These are phyloP conservation scores for Ambastaia sidthimunki DNA, from an alignment of 2,797 vertebrate genomes.

Conservation along the genomic window DNA sequence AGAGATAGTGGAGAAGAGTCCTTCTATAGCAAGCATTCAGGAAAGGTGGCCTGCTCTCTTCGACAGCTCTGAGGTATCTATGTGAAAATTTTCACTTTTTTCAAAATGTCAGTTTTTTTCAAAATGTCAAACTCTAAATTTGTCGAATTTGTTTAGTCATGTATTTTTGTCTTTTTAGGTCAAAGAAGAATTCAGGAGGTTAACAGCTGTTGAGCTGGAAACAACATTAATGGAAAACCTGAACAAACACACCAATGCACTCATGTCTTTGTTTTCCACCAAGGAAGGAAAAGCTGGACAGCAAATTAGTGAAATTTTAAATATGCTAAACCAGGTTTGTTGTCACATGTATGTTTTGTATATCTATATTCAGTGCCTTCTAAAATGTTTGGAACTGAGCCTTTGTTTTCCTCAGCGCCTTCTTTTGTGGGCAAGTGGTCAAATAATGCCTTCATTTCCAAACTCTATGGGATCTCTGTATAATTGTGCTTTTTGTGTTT, in stretches of 20 bases:
- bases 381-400: no score
- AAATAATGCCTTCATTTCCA: no score
- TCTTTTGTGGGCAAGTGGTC: no score
- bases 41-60: conserved; percentile 26
- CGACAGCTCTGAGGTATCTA: conserved; percentile 22
- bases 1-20: conserved; percentile 18
- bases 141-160: neutral
- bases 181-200: conserved; percentile 25
- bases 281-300: neutral
- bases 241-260: neutral
- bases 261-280: neutral
- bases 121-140: no score
- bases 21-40: neutral
- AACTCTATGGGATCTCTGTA: no score
- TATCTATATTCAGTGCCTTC: neutral
- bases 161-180: neutral
- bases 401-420: no score
- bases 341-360: neutral
- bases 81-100: no score
- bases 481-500: no score
- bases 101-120: no score
- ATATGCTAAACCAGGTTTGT: neutral
- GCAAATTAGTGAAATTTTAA: neutral
- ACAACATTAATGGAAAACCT: conserved; percentile 22
- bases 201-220: conserved; percentile 32